A percentile compares a stretch with the other conserved stretches of the same genome.
Conservation (phyloP, 2,113 vertebrate species). For the Trachemys scripta region DNA sequence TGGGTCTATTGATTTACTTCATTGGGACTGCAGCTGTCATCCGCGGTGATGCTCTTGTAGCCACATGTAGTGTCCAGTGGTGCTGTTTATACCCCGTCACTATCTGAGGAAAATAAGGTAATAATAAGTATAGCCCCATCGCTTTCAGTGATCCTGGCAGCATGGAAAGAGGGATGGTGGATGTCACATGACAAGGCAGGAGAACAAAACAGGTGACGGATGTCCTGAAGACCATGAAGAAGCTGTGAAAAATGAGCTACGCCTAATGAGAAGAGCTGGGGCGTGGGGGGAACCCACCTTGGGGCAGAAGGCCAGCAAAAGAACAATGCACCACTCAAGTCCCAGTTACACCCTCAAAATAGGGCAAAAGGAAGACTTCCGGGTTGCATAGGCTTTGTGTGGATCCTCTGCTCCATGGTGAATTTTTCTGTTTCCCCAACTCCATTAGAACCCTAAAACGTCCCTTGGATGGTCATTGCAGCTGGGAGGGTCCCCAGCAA, state of each 20-base stretch:
- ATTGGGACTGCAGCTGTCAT: not conserved
- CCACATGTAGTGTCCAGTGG: not conserved
- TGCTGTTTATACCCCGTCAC: not conserved
- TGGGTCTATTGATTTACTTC: not conserved
- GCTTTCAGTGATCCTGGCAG: not conserved
- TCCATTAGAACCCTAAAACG: not conserved
- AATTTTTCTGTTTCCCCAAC: accelerated
- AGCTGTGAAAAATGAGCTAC: not conserved
- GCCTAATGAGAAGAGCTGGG: not conserved
- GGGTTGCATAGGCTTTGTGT: not conserved
- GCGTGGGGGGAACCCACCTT: not conserved
- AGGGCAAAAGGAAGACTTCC: not conserved
- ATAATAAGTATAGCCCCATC: not conserved
- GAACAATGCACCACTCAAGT: not conserved
- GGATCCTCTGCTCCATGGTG: not conserved
- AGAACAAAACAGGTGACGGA: accelerated
- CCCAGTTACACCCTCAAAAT: not conserved
- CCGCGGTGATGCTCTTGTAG: not conserved
- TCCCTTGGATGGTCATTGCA: not conserved
- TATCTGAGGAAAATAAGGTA: not conserved
- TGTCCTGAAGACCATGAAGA: not conserved
- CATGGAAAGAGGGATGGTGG: not conserved
- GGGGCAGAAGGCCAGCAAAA: not conserved
- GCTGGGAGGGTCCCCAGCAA: not conserved
- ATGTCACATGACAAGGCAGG: not conserved